These are phyloP conservation scores for Heliconius nattereri DNA, from an alignment of 1,140 invertebrate species.

Conservation along the genomic window DNA sequence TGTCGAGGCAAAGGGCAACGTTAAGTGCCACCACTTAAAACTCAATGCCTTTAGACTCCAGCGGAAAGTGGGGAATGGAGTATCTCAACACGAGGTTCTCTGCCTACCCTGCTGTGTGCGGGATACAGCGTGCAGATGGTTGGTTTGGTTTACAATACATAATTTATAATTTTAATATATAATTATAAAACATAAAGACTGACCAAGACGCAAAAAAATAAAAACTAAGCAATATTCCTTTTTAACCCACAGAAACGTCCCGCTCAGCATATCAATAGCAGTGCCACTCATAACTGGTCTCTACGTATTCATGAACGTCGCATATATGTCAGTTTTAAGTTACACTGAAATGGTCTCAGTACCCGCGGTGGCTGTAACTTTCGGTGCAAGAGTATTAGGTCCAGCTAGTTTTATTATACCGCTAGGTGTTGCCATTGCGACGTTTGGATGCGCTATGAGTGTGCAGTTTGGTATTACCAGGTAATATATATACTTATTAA, in stretches of 20 bases:
- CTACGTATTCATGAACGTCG: conserved; percentile 95
- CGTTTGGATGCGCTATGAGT: conserved; percentile 89
- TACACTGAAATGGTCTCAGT: conserved; percentile 89
- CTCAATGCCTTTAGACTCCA: no score
- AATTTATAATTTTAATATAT: no score
- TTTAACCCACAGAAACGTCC: conserved; percentile 84
- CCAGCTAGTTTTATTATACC: conserved; percentile 85
- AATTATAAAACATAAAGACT: no score
- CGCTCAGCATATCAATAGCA: conserved; percentile 94
- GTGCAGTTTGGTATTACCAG: conserved; percentile 88
- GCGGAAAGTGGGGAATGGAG: no score
- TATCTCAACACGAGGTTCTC: no score
- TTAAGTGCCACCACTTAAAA: no score
- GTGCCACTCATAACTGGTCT: conserved; percentile 92
- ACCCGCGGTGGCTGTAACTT: conserved; percentile 92
- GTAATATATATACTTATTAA: conserved; percentile 53
- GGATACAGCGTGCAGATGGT: no score
- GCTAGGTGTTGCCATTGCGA: conserved; percentile 87
- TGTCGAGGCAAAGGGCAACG: no score
- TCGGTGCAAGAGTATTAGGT: conserved; percentile 84
- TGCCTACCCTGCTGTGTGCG: no score
- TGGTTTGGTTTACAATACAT: no score
- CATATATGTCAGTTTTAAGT: conserved; percentile 94
- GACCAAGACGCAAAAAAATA: no score
- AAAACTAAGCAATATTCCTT: not conserved